Evolutionary conservation across 2,888 invertebrate genomes (phyloP).

Genomic region (Molorchus minor): DNA sequence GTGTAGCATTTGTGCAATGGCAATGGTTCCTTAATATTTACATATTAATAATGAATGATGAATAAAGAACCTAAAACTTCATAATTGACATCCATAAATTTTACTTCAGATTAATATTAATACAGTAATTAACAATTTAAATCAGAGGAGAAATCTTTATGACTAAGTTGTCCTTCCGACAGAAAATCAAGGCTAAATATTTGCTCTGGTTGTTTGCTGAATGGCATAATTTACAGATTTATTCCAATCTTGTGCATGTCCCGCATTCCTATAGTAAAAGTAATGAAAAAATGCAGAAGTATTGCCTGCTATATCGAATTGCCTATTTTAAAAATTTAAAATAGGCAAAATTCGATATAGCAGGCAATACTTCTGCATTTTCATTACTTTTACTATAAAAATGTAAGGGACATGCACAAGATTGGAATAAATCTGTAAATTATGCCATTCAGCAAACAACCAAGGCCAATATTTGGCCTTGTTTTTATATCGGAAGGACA

Average conservation of each 20-base stretch:
- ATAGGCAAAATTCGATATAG: not conserved
- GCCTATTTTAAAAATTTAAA: too few relatives aligned
- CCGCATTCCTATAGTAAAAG: conserved; percentile 10
- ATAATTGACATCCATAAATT: not conserved
- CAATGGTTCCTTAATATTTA: too few relatives aligned
- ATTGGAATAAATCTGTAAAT: conserved; percentile 9
- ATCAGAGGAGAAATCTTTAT: not conserved
- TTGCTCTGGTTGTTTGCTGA: not conserved
- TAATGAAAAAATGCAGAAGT: conserved; percentile 8
- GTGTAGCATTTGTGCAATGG: too few relatives aligned
- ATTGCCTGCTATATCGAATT: conserved; percentile 6
- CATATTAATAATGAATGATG: too few relatives aligned
- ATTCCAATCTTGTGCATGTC: conserved; percentile 13
- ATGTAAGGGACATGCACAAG: conserved; percentile 18
- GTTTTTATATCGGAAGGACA: not conserved
- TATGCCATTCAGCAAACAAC: conserved; percentile 1
- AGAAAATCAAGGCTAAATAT: too few relatives aligned
- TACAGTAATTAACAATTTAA: not conserved
- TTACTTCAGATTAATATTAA: not conserved
- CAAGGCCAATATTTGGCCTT: too few relatives aligned
- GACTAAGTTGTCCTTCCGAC: not conserved
- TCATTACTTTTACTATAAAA: conserved; percentile 4
- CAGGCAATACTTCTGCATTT: conserved; percentile 14
- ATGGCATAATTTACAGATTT: conserved; percentile 7
- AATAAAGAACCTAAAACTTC: too few relatives aligned